Evolutionary conservation across 2,888 invertebrate genomes (phyloP), one percentile per base, ranked within the genome.

Genomic region (Scaptomyza flava): DNA sequence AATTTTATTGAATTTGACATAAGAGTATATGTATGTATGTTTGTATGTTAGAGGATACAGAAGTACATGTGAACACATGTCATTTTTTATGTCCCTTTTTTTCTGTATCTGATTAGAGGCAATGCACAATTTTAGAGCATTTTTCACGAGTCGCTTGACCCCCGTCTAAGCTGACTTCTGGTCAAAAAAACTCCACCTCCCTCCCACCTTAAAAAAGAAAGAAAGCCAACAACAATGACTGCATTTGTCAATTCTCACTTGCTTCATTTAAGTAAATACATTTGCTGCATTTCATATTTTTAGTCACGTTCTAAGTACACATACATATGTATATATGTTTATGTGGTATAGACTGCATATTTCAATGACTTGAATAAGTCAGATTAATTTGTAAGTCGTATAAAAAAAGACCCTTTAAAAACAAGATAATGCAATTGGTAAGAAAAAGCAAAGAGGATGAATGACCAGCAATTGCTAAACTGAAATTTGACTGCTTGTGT

Each of bases 201-300:
- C 47, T 38, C 34, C 14, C 9, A 8, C 57, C 33, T 30, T 47
- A 54, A 45, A 45, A 31, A 47, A 43, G 12, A 33, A 48, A 6
- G 33, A 14, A 33, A 17, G 3, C 65, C 46, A 30, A 36, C 34
- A 43, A 60, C 52, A 60, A 46, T 57, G 51, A 68, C 57, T 77
- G 71, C 81, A 80, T 83, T 82, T 83, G 83, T 82, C 84, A 86
- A 86, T 80, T 83, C 73, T 68, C 72, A 83, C 84, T 86, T 83
- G 76, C 76, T 86, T 86, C 83, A 80, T 87, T 87, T 89, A 71
- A 76, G 80, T 78, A 81, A 86, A 79, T 81, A 79, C 73, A 83
- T 86, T 88, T 83, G 65, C 79, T 83, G 81, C 81, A 81, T 85
- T 88, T 88, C 83, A 85, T 87, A 89, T 89, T 89, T 89, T 88